Evolutionary conservation across 23 tunicate genomes (phyloP), one percentile per base, ranked within the genome.

Genomic region (Oikopleura dioica): DNA sequence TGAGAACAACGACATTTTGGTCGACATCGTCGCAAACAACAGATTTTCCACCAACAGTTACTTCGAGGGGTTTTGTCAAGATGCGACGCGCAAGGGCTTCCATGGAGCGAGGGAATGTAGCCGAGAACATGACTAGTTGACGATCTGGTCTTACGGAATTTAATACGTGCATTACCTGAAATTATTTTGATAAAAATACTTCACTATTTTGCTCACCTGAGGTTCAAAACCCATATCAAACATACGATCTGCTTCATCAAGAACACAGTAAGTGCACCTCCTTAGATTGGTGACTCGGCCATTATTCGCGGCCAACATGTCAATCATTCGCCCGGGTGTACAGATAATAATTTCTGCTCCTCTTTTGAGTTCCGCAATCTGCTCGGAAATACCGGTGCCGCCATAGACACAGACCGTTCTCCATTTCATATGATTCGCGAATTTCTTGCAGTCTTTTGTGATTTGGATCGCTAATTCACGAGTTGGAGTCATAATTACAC

Each of bases 221-320:
- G 99, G 99, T 78, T 86, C 99, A 76, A 94, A 94, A 35, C 99
- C 99, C 99, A 86, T 87, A 50, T 87, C 95, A 69, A 86, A 94
- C 95, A 87, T 94, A 1, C 95, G 83, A 44, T 94, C 95, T 0
- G 99, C 99, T 86, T 92, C 99, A 50, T 92, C 99, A 58, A 92
- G 38, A 1, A 92, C 99, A 51, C 87, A 78, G 76, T 92, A 92
- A 16, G 99, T 86, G 44, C 99, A 92, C 38, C 99, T 81, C 28
- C 99, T 76, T 78, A 92, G 37, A 50, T 92, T 92, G 59, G 99
- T 92, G 0, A 92, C 99, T 50, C 99, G 81, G 68, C 95, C 99
- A 76, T 78, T 83, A 59, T 94, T 94, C 12, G 83, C 99, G 34
- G 88, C 78, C 36, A 94, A 77, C 99, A 94, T 94, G 81, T 94